Base-by-base conservation (phyloP, 2,797 vertebrate species). In the Sternotherus odoratus region DNA sequence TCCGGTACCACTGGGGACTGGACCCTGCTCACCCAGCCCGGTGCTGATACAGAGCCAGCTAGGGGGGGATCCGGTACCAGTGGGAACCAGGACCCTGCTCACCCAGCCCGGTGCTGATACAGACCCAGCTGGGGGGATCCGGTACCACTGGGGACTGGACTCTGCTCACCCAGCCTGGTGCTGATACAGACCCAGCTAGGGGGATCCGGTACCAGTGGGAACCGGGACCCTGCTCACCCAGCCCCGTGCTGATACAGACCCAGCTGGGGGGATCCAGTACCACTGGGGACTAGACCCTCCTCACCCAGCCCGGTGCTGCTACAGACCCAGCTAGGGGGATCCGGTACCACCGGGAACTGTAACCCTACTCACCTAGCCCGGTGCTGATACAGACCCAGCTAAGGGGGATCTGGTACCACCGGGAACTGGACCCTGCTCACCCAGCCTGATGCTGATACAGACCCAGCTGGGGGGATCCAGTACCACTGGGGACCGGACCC, bases 31-130 rank as follows among this genome's bases (percentile, higher is more conserved):
- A 12, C 36, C 3, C 5, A 39, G 19, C 10, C 63, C 2, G 5
- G 63, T 36, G n/a, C 16, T 66, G n/a, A 4, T 10, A 63, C n/a
- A n/a, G n/a, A n/a, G n/a, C n/a, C n/a, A n/a, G n/a, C n/a, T n/a
- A n/a, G n/a, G n/a, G n/a, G 30, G 57, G 30, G 12, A 60, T 15
- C 28, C 3, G 3, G 57, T 63, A 63, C 60, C 30, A 63, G 15
- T 1, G 3, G 60, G 8, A 0, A n/a, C 33, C 60, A 1, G 8
- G 16, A 51, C 33, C 33, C 43, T n/a, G n/a, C n/a, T n/a, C n/a
- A n/a, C n/a, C n/a, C n/a, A n/a, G n/a, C n/a, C n/a, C n/a, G n/a
- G n/a, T n/a, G n/a, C n/a, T n/a, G n/a, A n/a, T n/a, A 46, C 46
- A 46, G 46, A 46, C 46, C 46, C n/a, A 46, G 46, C 46, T 46